phyloP scores from a whole-genome alignment of 2,888 invertebrate species.

The Perizoma flavofasciatum region DNA sequence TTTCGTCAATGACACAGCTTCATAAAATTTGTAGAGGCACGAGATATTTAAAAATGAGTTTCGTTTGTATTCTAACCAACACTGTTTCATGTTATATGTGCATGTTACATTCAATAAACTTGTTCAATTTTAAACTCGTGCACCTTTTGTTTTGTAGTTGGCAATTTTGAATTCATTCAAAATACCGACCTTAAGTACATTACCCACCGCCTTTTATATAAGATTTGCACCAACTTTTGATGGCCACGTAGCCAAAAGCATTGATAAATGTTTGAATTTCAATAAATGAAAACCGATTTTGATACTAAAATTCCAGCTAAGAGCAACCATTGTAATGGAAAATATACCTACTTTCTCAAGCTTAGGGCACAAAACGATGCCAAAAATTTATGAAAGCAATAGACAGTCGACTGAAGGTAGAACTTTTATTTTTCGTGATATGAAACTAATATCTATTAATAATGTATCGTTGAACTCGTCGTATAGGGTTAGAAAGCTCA shows the following conservation, averaged over 20 bases:
- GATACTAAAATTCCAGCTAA: too few species aligned
- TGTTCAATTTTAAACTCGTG: conserved; percentile 28
- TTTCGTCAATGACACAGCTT: too few species aligned
- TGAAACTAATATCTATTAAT: neutral
- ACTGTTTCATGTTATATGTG: neutral
- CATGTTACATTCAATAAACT: conserved; percentile 30
- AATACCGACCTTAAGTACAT: neutral
- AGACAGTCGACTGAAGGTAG: neutral
- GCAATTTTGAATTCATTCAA: conserved; percentile 5
- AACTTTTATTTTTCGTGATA: neutral
- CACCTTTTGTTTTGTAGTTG: conserved; percentile 26
- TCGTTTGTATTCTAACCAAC: neutral
- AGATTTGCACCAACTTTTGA: too few species aligned
- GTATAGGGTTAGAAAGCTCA: neutral
- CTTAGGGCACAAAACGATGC: too few species aligned
- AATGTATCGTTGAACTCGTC: neutral
- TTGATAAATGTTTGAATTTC: too few species aligned
- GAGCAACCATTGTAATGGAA: too few species aligned
- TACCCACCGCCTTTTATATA: too few species aligned
- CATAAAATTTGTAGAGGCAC: too few species aligned
- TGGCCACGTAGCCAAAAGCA: too few species aligned
- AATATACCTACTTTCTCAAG: too few species aligned
- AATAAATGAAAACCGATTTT: too few species aligned
- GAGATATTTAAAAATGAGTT: conserved; percentile 3
- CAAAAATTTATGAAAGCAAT: too few species aligned